These are phyloP conservation scores for Drosophila repletoides DNA, from an alignment of 1,140 invertebrate species.

Conservation along the genomic window DNA sequence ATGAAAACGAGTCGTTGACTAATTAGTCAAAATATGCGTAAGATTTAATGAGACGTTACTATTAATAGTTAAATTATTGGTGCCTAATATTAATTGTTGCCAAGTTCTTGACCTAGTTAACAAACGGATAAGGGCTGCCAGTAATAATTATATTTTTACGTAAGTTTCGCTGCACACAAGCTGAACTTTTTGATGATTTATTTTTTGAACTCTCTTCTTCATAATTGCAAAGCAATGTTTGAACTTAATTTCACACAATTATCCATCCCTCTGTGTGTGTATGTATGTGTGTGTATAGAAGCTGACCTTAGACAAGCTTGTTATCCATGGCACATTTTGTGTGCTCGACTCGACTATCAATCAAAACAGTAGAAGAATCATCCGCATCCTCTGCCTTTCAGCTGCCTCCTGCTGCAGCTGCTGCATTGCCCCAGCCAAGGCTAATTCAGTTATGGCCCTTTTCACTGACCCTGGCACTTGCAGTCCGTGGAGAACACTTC, in stretches of 20 bases:
- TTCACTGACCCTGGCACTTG: constrained; percentile 23
- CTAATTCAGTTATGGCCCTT: constrained; percentile 23
- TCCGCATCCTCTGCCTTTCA: background rate
- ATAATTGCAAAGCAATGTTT: background rate
- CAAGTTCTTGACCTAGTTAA: no score
- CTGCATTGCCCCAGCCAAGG: constrained; percentile 45
- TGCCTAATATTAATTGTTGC: no score
- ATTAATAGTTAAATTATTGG: background rate
- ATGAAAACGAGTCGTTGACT: background rate
- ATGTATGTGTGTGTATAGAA: background rate
- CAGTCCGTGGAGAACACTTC: constrained; percentile 7
- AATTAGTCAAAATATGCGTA: background rate
- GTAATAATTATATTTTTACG: no score
- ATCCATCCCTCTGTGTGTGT: background rate
- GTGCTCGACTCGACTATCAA: constrained; percentile 35
- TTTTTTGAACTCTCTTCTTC: no score
- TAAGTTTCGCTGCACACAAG: no score
- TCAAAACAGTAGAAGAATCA: constrained; percentile 17
- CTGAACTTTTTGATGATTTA: no score
- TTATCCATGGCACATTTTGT: constrained; percentile 14
- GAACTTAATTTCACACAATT: background rate
- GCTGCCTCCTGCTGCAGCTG: background rate
- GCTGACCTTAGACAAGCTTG: no score
- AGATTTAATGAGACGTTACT: background rate
- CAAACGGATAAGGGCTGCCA: no score